Percentiles rank a stretch among this genome's conserved stretches.
Conservation (phyloP, 2,113 vertebrate genomes). For the Thomomys bottae region DNA sequence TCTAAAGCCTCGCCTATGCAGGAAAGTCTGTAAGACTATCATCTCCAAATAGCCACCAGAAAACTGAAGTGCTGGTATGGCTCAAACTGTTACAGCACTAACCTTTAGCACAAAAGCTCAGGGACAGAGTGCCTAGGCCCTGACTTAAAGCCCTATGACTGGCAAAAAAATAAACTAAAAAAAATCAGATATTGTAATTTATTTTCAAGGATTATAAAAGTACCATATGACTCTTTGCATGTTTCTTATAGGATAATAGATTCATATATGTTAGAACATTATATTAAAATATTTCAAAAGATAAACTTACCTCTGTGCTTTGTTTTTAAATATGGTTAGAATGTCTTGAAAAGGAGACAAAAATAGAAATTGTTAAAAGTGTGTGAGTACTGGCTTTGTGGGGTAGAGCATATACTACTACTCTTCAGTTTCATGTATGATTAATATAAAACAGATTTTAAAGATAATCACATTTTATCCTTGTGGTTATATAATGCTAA, state of each 20-base stretch:
- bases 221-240: not conserved
- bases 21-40: too few relatives aligned
- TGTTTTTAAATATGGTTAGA: slow-evolving; percentile 36
- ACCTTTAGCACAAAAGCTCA: too few relatives aligned
- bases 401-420: not conserved
- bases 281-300: slow-evolving; percentile 22
- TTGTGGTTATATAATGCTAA: not conserved
- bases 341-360: slow-evolving; percentile 8
- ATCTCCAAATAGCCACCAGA: too few relatives aligned
- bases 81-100: too few relatives aligned
- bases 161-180: too few relatives aligned
- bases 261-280: slow-evolving; percentile 31
- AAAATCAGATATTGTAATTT: not conserved
- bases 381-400: not conserved
- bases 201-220: slow-evolving; percentile 24
- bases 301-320: not conserved
- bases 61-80: too few relatives aligned
- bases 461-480: not conserved
- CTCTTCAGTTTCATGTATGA: not conserved
- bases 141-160: too few relatives aligned
- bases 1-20: too few relatives aligned
- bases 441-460: not conserved
- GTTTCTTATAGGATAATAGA: slow-evolving; percentile 9
- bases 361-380: not conserved
- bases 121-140: too few relatives aligned